Base-by-base conservation (phyloP, 2,888 invertebrate species). In the Palloptera scutellata region DNA sequence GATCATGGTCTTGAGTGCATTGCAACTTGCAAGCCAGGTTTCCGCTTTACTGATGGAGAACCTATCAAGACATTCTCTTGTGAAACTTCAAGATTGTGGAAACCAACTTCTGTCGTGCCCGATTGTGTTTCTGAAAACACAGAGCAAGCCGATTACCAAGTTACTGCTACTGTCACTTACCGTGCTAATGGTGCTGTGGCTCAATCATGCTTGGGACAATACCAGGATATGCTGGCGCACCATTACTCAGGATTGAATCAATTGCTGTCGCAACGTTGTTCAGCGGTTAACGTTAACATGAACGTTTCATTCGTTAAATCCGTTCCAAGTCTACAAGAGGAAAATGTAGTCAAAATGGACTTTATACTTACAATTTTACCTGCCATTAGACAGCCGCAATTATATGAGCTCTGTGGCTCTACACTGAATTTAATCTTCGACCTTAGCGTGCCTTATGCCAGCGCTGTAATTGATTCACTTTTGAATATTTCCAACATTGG, bases 91-190 rank as follows among this genome's bases (percentile, higher is more conserved):
- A 90, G 91, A 60, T 88, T 91, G 68, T 97, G 97, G 97, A 88
- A 89, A 11, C 97, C 97, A 1, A 90, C 91, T 1, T 92, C 94
- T 10, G 93, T 96, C 58, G 96, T 97, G 20, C 97, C 97, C 0
- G 96, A 97, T 79, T 97, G 97, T 84, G 96, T 97, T 20, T 95
- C 96, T 4, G 95, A 96, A 88, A 94, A 96, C 84, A 96, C 96
- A 15, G 94, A 96, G 82, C 95, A 96, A 87, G 96, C 96, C n/a
- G 92, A 94, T 71, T 96, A 96, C 77, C 95, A 96, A 77, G 94
- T 96, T 0, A 91, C 94, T 1, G 92, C 96, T 0, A 90, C 92
- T 30, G 91, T 96, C 0, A 92, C 91, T 54, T 97, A 96, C 81
- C 88, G 96, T 70, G 95, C 95, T 12, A 94, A 96, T 74, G 96